These are phyloP conservation scores for Drosophila fulvimacula DNA, from an alignment of 2,888 invertebrate species.

Conservation along the genomic window DNA sequence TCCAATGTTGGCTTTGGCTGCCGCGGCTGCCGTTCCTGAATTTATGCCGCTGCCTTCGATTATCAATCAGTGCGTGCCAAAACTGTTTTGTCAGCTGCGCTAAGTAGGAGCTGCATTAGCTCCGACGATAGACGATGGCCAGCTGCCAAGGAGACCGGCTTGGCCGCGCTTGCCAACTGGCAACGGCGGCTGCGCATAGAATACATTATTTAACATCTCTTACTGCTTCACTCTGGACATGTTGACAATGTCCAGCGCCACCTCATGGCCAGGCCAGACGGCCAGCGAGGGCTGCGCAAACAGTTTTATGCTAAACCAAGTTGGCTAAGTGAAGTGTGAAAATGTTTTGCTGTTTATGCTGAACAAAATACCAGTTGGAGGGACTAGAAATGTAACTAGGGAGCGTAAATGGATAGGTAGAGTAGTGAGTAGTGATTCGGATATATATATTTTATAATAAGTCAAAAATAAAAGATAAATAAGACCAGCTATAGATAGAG, in stretches of 20 bases:
- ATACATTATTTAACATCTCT: constrained; percentile 57
- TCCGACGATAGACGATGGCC: constrained; percentile 35
- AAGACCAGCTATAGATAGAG: no score
- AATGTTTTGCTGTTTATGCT: background rate
- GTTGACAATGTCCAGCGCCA: constrained; percentile 69
- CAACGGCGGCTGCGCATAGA: constrained; percentile 60
- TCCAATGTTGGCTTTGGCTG: background rate
- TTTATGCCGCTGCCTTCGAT: constrained; percentile 59
- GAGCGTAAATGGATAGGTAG: background rate
- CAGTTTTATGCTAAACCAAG: constrained; percentile 23
- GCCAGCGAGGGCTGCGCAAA: constrained; percentile 59
- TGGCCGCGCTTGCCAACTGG: constrained; percentile 24
- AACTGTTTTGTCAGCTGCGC: constrained; percentile 77
- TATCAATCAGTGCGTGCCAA: constrained; percentile 81
- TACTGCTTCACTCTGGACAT: constrained; percentile 47
- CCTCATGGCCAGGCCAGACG: constrained; percentile 43
- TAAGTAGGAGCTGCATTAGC: constrained; percentile 75
- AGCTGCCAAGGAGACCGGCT: constrained; percentile 47
- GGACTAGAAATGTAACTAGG: background rate
- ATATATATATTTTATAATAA: no score
- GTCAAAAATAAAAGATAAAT: no score
- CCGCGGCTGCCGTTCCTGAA: constrained; percentile 3
- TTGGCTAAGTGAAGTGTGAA: background rate
- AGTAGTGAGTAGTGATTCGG: background rate
- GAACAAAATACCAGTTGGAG: background rate